These are phyloP conservation scores for Chinchilla lanigera DNA, from an alignment of 2,113 vertebrate species.

Conservation along the genomic window DNA sequence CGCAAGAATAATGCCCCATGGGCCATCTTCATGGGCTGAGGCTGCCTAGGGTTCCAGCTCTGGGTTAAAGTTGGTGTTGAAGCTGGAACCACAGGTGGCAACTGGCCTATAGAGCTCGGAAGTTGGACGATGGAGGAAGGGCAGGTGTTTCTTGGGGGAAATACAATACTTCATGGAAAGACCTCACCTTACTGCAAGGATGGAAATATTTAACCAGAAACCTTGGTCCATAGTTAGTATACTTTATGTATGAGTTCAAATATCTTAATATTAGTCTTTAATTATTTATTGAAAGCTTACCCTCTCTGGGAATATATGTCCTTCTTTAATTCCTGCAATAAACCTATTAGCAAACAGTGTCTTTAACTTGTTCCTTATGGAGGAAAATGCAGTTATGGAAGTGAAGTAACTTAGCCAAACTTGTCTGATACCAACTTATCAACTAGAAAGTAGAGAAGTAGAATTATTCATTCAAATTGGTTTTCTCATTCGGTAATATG, in stretches of 20 bases:
- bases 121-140: not conserved
- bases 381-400: not conserved
- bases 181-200: not conserved
- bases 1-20: not conserved
- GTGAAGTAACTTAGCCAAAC: not conserved
- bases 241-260: constrained; percentile 36
- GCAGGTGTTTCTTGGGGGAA: not conserved
- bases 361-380: constrained; percentile 7
- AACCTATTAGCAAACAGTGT: not conserved
- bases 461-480: not conserved
- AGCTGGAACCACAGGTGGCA: not conserved
- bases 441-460: not conserved
- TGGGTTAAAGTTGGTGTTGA: not conserved
- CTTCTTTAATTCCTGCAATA: not conserved
- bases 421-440: not conserved
- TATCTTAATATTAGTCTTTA: constrained; percentile 37
- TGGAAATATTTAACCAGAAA: not conserved
- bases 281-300: not conserved
- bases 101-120: not conserved
- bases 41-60: not conserved
- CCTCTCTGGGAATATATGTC: not conserved
- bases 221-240: not conserved
- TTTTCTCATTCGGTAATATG: not conserved
- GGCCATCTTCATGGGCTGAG: not conserved
- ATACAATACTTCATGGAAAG: not conserved